A percentile compares a stretch with the other conserved stretches of the same genome.
Evolutionary conservation across 2,797 vertebrate species (phyloP).

Genomic region (Denticeps clupeoides): DNA sequence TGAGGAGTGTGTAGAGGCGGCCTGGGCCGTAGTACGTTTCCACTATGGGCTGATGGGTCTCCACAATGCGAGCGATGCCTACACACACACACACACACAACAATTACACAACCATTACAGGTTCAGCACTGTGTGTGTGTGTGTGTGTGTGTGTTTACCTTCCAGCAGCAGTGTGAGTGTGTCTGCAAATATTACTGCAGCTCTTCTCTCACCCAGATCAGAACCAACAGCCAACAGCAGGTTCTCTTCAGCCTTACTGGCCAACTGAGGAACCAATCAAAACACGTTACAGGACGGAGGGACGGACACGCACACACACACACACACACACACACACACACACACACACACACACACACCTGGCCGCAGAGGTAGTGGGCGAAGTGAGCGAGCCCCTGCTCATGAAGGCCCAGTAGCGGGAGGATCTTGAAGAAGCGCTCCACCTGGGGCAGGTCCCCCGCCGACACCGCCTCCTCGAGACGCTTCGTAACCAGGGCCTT

Average conservation of each 20-base stretch:
- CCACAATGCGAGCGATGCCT: conserved; percentile 92
- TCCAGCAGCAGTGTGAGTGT: conserved; percentile 89
- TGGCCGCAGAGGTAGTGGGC: conserved; percentile 90
- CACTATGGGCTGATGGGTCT: conserved; percentile 94
- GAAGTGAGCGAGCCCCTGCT: conserved; percentile 89
- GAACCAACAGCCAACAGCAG: conserved; percentile 76
- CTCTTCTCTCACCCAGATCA: conserved; percentile 79
- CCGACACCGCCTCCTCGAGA: conserved; percentile 74
- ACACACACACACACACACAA: conserved; percentile 15
- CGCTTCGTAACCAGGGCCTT: conserved; percentile 83
- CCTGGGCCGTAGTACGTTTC: conserved; percentile 96
- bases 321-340: neutral
- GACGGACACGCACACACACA: too few relatives aligned
- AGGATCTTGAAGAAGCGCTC: conserved; percentile 98
- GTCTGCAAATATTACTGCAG: conserved; percentile 84
- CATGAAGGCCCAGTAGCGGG: conserved; percentile 85
- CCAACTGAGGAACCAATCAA: conserved; percentile 72
- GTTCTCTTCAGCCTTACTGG: conserved; percentile 89
- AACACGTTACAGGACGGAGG: too few relatives aligned
- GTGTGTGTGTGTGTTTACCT: conserved; percentile 60
- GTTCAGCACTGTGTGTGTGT: too few relatives aligned
- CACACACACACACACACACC: conserved; percentile 49
- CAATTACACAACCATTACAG: too few relatives aligned
- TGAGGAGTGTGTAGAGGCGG: conserved; percentile 81
- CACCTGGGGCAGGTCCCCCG: conserved; percentile 82